phyloP scores from a whole-genome alignment of 2,888 invertebrate species.

The Drosophila neotestacea region DNA sequence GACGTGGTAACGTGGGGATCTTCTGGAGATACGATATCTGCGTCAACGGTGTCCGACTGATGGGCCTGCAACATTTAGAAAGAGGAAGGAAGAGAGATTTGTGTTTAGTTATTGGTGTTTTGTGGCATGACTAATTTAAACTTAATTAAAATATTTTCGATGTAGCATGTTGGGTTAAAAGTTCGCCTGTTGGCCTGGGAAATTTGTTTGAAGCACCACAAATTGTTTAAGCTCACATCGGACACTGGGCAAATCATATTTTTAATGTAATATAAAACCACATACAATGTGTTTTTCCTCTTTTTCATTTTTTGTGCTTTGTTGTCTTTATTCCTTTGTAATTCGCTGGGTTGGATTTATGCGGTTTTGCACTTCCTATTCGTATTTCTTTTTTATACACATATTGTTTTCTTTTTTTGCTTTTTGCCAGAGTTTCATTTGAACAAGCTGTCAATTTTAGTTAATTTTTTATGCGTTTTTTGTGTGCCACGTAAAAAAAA shows the following conservation, averaged over 20 bases:
- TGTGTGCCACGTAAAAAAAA: slow-evolving; percentile 43
- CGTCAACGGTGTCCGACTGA: slow-evolving; percentile 84
- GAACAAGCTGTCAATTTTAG: slow-evolving; percentile 77
- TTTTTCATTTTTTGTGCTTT: slow-evolving; percentile 18
- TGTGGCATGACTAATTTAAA: slow-evolving; percentile 77
- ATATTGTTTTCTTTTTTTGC: slow-evolving; percentile 17
- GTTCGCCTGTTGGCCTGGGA: slow-evolving; percentile 29
- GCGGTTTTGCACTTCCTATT: slow-evolving; percentile 64
- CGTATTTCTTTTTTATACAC: slow-evolving; percentile 15
- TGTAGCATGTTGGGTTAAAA: slow-evolving; percentile 61
- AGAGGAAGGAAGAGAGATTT: slow-evolving; percentile 20
- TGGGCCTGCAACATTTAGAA: slow-evolving; percentile 75
- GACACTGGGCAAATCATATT: slow-evolving; percentile 59
- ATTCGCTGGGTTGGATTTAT: slow-evolving; percentile 50
- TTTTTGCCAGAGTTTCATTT: slow-evolving; percentile 32
- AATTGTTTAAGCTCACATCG: slow-evolving; percentile 31
- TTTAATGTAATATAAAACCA: slow-evolving; percentile 63
- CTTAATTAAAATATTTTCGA: slow-evolving; percentile 77
- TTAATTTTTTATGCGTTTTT: slow-evolving; percentile 56
- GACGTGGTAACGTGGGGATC: slow-evolving; percentile 84
- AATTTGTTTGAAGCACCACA: slow-evolving; percentile 33
- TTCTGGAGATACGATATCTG: slow-evolving; percentile 84
- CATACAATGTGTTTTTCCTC: slow-evolving; percentile 47
- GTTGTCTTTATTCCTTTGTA: slow-evolving; percentile 52
- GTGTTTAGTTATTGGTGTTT: slow-evolving; percentile 54